Conservation (phyloP, 2,113 vertebrate genomes). For the Coptodon bakossiorum region DNA sequence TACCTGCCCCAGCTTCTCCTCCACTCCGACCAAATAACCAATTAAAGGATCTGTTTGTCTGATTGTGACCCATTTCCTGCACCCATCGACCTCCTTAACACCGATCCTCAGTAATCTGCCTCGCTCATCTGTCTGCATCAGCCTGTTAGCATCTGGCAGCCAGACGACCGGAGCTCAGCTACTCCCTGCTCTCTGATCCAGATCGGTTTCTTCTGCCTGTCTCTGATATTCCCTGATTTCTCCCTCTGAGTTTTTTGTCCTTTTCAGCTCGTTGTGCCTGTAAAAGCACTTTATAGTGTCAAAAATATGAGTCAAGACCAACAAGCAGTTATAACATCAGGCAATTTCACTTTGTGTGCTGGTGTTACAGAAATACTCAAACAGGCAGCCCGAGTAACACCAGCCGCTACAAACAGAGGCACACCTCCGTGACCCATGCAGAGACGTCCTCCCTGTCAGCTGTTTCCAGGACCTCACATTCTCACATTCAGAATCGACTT, state of each 20-base stretch:
- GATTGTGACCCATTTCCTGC: neutral
- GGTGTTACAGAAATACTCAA: neutral
- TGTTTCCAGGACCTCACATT: neutral
- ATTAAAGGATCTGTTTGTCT: neutral
- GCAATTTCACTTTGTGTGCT: neutral
- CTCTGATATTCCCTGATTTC: rapidly evolving
- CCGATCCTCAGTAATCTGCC: neutral
- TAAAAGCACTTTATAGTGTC: neutral
- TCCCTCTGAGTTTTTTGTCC: neutral
- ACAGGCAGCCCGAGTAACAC: neutral
- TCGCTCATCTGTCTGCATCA: neutral
- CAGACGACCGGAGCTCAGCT: neutral
- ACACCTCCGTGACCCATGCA: neutral
- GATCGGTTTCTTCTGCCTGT: neutral
- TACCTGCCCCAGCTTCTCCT: rapidly evolving
- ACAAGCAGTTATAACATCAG: neutral
- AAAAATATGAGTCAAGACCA: neutral
- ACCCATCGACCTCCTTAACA: rapidly evolving
- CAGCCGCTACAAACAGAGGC: neutral
- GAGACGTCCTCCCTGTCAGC: neutral
- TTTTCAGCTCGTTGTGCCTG: rapidly evolving
- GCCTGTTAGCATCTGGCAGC: neutral
- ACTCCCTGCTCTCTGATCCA: neutral
- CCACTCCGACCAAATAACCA: neutral
- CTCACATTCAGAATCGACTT: neutral